phyloP scores from a whole-genome alignment of 2,888 invertebrate species.

The Hirtodrosophila cameraria region DNA sequence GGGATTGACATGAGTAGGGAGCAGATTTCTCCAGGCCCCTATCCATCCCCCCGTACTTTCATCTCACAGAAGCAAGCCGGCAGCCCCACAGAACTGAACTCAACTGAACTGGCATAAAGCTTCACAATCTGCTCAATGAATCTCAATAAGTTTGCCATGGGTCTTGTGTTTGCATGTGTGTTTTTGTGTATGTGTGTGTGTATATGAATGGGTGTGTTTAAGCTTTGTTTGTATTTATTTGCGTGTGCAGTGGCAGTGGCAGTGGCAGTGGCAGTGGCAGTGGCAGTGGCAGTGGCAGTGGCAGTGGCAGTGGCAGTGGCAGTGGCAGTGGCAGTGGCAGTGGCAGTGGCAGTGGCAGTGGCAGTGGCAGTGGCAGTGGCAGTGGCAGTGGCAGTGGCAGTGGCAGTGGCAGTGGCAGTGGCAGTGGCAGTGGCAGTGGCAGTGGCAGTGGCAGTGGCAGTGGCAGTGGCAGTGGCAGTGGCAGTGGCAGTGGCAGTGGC shows the following conservation, averaged over 20 bases:
- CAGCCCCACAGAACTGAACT: slow-evolving; percentile 31
- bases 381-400: slow-evolving; percentile 18
- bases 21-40: not conserved
- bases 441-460: slow-evolving; percentile 20
- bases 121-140: slow-evolving; percentile 74
- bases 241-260: slow-evolving; percentile 55
- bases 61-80: slow-evolving; percentile 2
- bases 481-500: slow-evolving; percentile 10
- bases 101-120: slow-evolving; percentile 44
- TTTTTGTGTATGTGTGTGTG: slow-evolving; percentile 8
- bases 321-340: slow-evolving; percentile 15
- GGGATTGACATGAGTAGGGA: not conserved
- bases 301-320: not conserved
- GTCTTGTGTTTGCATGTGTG: slow-evolving; percentile 1
- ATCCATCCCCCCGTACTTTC: slow-evolving; percentile 4
- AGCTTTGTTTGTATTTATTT: slow-evolving; percentile 64
- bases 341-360: slow-evolving; percentile 4
- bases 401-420: not conserved
- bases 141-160: slow-evolving; percentile 73
- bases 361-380: slow-evolving; percentile 2
- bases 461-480: not conserved
- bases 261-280: slow-evolving; percentile 7
- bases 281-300: slow-evolving; percentile 19
- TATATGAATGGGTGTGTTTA: slow-evolving; percentile 15
- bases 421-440: slow-evolving; percentile 4